Percentiles rank a stretch among this genome's conserved stretches.
Conservation (phyloP, 1,140 invertebrate species). For the Acromyrmex charruanus region DNA sequence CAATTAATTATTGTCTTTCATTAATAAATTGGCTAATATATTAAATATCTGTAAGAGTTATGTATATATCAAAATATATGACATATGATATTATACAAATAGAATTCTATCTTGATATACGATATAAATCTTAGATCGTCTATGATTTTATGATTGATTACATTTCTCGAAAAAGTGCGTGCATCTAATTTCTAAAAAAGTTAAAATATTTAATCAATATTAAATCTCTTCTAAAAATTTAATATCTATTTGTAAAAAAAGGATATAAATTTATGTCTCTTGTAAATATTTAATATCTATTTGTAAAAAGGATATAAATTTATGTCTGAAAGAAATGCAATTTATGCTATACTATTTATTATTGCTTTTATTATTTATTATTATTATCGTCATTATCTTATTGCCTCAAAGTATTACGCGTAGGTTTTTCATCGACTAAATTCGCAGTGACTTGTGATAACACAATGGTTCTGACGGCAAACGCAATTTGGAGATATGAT, state of each 20-base stretch:
- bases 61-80: background rate
- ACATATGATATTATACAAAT: background rate
- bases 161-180: background rate
- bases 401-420: background rate
- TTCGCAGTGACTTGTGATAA: background rate
- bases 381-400: background rate
- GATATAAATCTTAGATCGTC: background rate
- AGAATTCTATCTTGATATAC: background rate
- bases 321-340: background rate
- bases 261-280: too few species aligned
- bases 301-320: background rate
- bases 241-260: too few species aligned
- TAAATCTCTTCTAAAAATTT: background rate
- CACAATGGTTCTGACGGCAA: background rate
- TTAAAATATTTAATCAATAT: background rate
- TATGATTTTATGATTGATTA: background rate
- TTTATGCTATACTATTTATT: background rate
- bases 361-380: background rate
- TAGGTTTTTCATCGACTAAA: background rate
- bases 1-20: too few species aligned
- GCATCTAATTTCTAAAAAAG: background rate
- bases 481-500: conserved; percentile 30
- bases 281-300: background rate
- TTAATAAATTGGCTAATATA: too few species aligned
- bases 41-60: too few species aligned